Percentiles rank a stretch among this genome's conserved stretches.
Conservation (phyloP, 1,140 invertebrate genomes). For the Papilio glaucus region DNA sequence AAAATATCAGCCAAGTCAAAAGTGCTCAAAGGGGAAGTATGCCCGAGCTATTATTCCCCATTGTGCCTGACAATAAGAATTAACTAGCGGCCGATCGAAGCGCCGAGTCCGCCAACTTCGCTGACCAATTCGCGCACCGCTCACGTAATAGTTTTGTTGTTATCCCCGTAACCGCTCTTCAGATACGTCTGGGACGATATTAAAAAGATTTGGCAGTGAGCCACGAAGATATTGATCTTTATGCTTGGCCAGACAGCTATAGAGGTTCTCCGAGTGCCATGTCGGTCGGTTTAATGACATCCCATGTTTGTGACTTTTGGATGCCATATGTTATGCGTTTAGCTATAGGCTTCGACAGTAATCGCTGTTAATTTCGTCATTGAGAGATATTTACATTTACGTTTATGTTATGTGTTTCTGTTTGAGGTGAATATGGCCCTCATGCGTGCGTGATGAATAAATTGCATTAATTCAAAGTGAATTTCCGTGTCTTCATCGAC, state of each 20-base stretch:
- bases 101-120: slow-evolving; percentile 40
- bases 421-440: slow-evolving; percentile 51
- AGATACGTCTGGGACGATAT: slow-evolving; percentile 78
- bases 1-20: slow-evolving; percentile 69
- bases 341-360: slow-evolving; percentile 63
- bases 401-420: slow-evolving; percentile 54
- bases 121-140: slow-evolving; percentile 70
- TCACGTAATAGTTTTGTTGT: slow-evolving; percentile 80
- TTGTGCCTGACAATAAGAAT: slow-evolving; percentile 75
- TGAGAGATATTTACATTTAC: slow-evolving; percentile 55
- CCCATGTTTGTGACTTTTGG: slow-evolving; percentile 75
- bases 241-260: slow-evolving; percentile 78
- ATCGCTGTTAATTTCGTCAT: slow-evolving; percentile 58
- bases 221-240: slow-evolving; percentile 81
- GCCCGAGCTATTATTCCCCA: slow-evolving; percentile 67
- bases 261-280: slow-evolving; percentile 75
- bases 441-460: slow-evolving; percentile 58
- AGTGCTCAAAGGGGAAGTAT: slow-evolving; percentile 64
- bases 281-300: slow-evolving; percentile 80
- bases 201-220: slow-evolving; percentile 82
- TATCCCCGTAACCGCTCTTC: slow-evolving; percentile 76
- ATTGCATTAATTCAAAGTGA: slow-evolving; percentile 54
- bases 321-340: slow-evolving; percentile 72
- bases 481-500: slow-evolving; percentile 49
- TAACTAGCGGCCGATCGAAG: slow-evolving; percentile 69